phyloP scores from a whole-genome alignment of 2,113 vertebrate species.

The Arothron firmamentum region DNA sequence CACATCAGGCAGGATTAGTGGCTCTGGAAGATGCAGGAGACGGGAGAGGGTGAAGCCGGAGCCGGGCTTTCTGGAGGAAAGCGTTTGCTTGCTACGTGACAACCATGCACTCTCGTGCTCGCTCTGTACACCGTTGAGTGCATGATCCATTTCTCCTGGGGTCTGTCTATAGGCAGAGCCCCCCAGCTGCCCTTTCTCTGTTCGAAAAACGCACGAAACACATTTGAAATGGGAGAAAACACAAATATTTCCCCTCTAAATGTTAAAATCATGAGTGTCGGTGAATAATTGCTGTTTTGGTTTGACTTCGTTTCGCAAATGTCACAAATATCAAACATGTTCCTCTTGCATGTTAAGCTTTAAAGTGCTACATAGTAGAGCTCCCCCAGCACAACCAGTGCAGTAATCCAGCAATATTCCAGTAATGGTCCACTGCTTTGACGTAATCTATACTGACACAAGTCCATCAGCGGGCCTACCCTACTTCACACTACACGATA shows the following conservation, averaged over 20 bases:
- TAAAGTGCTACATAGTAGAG: constrained; percentile 36
- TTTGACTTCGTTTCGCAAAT: neutral
- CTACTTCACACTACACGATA: neutral
- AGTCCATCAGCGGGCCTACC: constrained; percentile 23
- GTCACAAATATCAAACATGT: constrained; percentile 21
- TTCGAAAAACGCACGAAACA: neutral
- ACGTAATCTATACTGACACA: constrained; percentile 43
- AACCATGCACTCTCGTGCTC: too few relatives aligned
- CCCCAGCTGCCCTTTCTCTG: constrained; percentile 13
- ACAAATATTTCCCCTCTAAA: constrained; percentile 4
- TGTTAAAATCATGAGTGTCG: constrained; percentile 47
- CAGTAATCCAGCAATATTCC: constrained; percentile 49
- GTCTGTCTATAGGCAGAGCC: neutral
- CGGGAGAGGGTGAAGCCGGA: neutral
- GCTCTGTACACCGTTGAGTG: neutral
- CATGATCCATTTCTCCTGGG: constrained; percentile 1
- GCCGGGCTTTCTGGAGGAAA: neutral
- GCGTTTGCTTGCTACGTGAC: neutral
- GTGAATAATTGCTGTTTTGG: constrained; percentile 37
- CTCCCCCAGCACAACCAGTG: constrained; percentile 23
- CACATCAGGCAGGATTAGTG: too few relatives aligned
- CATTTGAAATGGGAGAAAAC: neutral
- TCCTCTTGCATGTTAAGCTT: constrained; percentile 46
- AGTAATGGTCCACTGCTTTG: constrained; percentile 36
- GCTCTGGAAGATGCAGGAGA: too few relatives aligned